Percentiles rank a stretch among this genome's conserved stretches.
Conservation (phyloP, 1,140 invertebrate species). For the Magallana angulata region DNA sequence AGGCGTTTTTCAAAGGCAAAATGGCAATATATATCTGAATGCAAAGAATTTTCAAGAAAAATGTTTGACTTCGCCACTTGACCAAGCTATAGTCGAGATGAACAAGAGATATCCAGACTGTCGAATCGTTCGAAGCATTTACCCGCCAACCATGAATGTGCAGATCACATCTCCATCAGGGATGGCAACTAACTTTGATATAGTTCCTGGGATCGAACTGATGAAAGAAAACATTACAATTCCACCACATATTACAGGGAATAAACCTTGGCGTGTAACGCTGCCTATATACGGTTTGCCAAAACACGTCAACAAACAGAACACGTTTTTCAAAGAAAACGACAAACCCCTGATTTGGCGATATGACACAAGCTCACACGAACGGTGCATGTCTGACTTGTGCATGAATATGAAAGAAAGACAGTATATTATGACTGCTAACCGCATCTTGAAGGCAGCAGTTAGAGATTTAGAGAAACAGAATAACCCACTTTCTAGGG, state of each 20-base stretch:
- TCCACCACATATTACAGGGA: not conserved
- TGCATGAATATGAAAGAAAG: constrained; percentile 8
- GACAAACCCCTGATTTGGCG: constrained; percentile 19
- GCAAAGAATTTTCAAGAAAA: constrained; percentile 28
- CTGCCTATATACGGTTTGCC: constrained; percentile 1
- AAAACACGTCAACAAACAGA: not conserved
- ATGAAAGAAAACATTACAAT: not conserved
- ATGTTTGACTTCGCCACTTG: not conserved
- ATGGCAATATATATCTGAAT: constrained; percentile 24
- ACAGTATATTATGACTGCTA: constrained; percentile 45
- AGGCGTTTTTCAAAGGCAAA: not conserved
- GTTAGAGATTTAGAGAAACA: not conserved
- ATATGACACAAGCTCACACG: constrained; percentile 23
- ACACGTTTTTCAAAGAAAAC: not conserved
- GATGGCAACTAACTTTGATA: not conserved
- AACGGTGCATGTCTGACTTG: constrained; percentile 36
- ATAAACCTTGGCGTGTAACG: not conserved
- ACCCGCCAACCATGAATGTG: not conserved
- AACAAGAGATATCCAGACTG: not conserved
- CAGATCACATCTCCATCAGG: not conserved
- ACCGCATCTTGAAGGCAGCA: constrained; percentile 14
- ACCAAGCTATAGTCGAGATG: not conserved
- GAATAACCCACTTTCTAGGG: not conserved
- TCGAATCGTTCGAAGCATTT: not conserved
- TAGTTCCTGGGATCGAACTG: not conserved